These are phyloP conservation scores for Acanthopleura granulata DNA, from an alignment of 2,888 invertebrate species.

Conservation along the genomic window DNA sequence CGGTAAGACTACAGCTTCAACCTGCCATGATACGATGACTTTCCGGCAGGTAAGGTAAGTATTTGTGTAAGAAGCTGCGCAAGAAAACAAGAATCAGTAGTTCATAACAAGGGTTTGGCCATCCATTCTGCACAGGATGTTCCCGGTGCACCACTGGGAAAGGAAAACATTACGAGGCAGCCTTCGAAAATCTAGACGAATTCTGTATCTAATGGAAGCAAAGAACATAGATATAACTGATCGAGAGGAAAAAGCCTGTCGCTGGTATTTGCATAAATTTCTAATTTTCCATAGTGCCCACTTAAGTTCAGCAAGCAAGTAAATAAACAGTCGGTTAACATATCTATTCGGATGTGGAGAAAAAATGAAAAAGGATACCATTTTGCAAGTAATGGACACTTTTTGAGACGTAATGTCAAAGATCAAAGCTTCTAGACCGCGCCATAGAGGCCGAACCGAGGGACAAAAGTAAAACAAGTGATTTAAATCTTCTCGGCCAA, in stretches of 20 bases:
- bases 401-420: neutral
- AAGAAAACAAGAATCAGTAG: neutral
- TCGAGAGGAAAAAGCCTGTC: neutral
- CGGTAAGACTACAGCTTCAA: too few relatives aligned
- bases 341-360: neutral
- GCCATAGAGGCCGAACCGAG: neutral
- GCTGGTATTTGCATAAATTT: neutral
- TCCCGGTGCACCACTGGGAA: neutral
- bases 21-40: too few relatives aligned
- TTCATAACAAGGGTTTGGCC: neutral
- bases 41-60: too few relatives aligned
- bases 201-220: neutral
- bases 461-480: slow-evolving; percentile 16
- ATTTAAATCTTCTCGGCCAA: neutral
- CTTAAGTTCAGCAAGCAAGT: neutral
- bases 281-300: neutral
- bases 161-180: neutral
- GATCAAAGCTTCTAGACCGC: neutral
- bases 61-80: too few relatives aligned
- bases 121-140: neutral
- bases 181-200: neutral
- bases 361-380: neutral
- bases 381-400: neutral
- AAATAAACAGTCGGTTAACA: neutral
- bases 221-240: neutral